Evolutionary conservation across 53 echinoderm and acorn worm species (phyloP).

Genomic region (Mesocentrotus franciscanus): DNA sequence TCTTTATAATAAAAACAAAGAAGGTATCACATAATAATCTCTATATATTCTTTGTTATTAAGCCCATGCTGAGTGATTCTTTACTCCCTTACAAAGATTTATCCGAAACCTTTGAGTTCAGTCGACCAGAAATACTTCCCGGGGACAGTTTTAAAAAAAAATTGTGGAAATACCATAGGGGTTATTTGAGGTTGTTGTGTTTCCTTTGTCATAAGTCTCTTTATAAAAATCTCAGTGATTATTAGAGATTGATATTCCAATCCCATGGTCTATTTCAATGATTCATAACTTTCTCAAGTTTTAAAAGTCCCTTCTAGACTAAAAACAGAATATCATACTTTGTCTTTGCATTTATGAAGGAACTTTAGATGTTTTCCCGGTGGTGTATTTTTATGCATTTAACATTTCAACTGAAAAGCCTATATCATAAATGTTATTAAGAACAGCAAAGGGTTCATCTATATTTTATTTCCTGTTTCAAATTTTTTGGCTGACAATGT

Average conservation of each 20-base stretch:
- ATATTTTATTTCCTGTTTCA: neutral
- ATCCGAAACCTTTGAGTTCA: neutral
- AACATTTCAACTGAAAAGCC: too few species aligned
- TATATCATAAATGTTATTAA: neutral
- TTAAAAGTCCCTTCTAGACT: neutral
- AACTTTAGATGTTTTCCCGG: too few species aligned
- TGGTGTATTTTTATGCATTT: too few species aligned
- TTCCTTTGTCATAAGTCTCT: neutral
- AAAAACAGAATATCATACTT: neutral
- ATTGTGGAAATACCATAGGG: neutral
- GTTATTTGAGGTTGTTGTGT: neutral
- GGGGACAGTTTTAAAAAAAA: neutral
- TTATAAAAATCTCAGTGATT: neutral
- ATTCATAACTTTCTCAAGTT: neutral
- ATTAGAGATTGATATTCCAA: neutral
- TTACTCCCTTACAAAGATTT: neutral
- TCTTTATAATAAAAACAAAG: too few species aligned
- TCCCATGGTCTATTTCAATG: neutral
- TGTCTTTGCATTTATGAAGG: neutral
- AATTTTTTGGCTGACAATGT: neutral
- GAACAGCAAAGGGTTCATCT: neutral
- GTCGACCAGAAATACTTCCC: neutral
- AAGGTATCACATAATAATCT: neutral
- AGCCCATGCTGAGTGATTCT: neutral
- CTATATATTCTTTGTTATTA: neutral